Evolutionary conservation across 2,888 invertebrate species (phyloP), one percentile per base, ranked within the genome.

Genomic region (Tethea ocularis): DNA sequence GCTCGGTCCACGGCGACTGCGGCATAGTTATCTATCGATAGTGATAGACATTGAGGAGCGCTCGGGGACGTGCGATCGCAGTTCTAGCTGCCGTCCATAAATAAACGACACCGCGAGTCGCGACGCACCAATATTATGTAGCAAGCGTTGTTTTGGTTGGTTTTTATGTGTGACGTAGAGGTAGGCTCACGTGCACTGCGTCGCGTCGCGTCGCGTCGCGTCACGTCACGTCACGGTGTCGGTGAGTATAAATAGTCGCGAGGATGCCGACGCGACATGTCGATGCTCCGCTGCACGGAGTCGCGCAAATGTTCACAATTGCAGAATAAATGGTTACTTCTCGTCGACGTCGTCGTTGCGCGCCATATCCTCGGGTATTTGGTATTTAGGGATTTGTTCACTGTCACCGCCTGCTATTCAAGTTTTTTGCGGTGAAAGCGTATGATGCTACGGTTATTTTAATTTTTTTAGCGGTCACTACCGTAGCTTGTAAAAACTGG

Each of bases 141-240:
- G 5, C 38, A n/a, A 7, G 38, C 38, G 38, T n/a, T n/a, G n/a
- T 38, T n/a, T 4, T 38, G n/a, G 7, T n/a, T n/a, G n/a, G n/a
- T n/a, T n/a, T n/a, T n/a, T n/a, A n/a, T n/a, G n/a, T n/a, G 38
- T 38, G n/a, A 38, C 38, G 38, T 38, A n/a, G 38, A 1, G 6
- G 5, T 8, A 1, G 8, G 11, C 3, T 4, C 29, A 7, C 1
- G 6, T 1, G 52, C 52, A 36, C n/a, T 24, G 52, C 13, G 26
- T 17, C 2, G 54, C 53, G 33, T 56, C 51, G 36, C 24, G 61
- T 46, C 56, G 15, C 36, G 24, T 24, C 3, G 22, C 53, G 53
- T 24, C 54, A 51, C 52, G 57, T 55, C 52, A 51, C 38, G 38
- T 23, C 52, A 20, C 33, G 20, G 33, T 26, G 29, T 33, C 51